Base-by-base conservation (phyloP, 2,113 vertebrate species). In the Gobiocypris rarus region DNA sequence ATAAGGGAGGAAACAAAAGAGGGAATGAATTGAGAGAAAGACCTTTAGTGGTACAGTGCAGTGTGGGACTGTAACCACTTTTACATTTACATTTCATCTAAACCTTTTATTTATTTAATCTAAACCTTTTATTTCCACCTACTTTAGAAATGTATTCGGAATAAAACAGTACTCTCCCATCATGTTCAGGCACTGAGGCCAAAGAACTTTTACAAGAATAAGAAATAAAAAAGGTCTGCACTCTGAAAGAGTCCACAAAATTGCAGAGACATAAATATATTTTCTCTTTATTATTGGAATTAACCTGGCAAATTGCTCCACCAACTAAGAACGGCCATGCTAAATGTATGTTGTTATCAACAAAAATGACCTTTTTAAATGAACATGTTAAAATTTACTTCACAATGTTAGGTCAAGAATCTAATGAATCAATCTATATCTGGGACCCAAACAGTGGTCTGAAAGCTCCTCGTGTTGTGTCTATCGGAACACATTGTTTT, bases 1-100 rank as follows among this genome's bases (percentile, higher is more conserved):
- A 84, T 77, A 50, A 84, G 45, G 14, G 65, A 19, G 31, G 41
- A 75, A 70, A 79, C 79, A 54, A 80, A 80, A 83, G 65, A 79
- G 65, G 43, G 82, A 58, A 14, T 22, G 52, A 34, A 73, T 65
- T 80, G 56, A 54, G 48, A 34, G 45, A 70, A 34, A 59, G 67
- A 17, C 3, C 24, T 24, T 75, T 63, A 26, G 24, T 15, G 15
- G 10, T 9, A 45, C 17, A 67, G 61, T 11, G 19, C 15, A 6
- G 7, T 26, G 56, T 50, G 48, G 41, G 50, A 65, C 59, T 75
- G 0, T 26, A 10, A 17, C 38, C 76, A 56, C 17, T 75, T 81
- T 28, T 56, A 69, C n/a, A 67, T 14, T 7, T 4, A 61, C 22
- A 26, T 26, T 61, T 45, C 3, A 5, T 59, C 0, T 45, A 45